These are phyloP conservation scores for Phalacrocorax pelagicus DNA, from an alignment of 2,113 vertebrate species.

Conservation along the genomic window DNA sequence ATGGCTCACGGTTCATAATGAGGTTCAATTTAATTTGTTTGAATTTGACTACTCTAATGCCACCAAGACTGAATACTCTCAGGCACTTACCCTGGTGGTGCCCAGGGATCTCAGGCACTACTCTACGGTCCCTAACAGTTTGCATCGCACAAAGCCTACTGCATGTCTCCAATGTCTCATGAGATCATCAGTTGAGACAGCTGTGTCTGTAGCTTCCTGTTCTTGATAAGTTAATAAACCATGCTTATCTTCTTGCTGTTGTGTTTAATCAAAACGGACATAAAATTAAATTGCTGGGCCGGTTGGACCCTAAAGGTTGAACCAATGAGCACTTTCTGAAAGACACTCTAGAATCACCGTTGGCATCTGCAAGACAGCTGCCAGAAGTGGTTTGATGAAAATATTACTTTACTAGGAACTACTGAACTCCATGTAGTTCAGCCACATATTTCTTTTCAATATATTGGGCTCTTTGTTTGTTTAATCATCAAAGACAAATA, in stretches of 20 bases:
- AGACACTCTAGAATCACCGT: neutral
- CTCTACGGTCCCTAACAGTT: too few species aligned
- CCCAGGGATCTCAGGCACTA: neutral
- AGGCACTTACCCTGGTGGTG: neutral
- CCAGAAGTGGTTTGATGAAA: neutral
- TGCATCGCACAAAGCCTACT: neutral
- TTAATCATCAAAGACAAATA: slow-evolving; percentile 47
- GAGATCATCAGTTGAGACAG: neutral
- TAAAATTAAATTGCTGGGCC: neutral
- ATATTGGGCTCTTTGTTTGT: neutral
- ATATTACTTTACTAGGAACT: neutral
- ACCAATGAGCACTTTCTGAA: neutral
- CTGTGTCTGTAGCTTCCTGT: neutral
- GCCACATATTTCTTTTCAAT: slow-evolving; percentile 18
- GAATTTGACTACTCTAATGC: neutral
- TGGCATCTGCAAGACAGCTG: neutral
- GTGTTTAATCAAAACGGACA: slow-evolving; percentile 27
- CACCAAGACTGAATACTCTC: neutral
- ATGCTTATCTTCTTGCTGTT: neutral
- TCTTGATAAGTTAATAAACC: neutral
- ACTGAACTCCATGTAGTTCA: neutral
- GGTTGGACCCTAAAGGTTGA: neutral
- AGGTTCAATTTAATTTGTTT: neutral
- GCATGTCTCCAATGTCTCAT: neutral
- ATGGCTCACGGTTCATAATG: neutral